Evolutionary conservation across 2,113 vertebrate genomes (phyloP), one percentile per base, ranked within the genome.

Genomic region (Actenoides lindsayi): DNA sequence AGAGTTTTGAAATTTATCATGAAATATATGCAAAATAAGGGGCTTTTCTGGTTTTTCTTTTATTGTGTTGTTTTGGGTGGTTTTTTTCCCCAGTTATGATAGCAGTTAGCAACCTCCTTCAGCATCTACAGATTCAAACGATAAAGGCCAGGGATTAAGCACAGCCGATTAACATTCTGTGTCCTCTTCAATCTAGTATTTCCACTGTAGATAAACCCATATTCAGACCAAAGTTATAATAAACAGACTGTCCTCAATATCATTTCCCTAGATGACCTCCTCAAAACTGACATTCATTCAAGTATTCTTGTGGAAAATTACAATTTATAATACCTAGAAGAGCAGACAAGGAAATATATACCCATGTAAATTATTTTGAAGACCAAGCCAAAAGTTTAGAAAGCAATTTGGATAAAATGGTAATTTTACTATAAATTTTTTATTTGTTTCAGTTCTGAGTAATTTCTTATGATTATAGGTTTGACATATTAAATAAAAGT

Each of bases 231-330:
- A 97, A 95, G 89, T 83, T 97, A 95, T 94, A 94, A 97, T 94
- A 97, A 97, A 97, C 93, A 96, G 95, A 93, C 95, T 97, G 96
- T 95, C 96, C 96, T 97, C 92, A 97, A 97, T 95, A 97, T 97
- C 79, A 97, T 96, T 95, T 96, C 93, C 96, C 88, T 93, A 90
- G 87, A 92, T 95, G 92, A 96, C 92, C 91, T 93, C 79, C 96
- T 93, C 85, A 84, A 93, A 96, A 90, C 53, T 95, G 92, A 93
- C 84, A 97, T 95, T 94, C 84, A 97, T 95, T 94, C 84, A 87
- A 93, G 82, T 95, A 88, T 96, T 93, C 86, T 93, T 94, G 73
- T 46, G 67, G 92, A 96, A 95, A 95, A 96, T 82, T 94, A 89
- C 89, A 54, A n/a, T 57, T 67, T 71, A 31, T 6, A 73, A 62